phyloP scores from a whole-genome alignment of 37 sponge, comb jelly and placozoan genomes.

The Cliona cf. orientalis region DNA sequence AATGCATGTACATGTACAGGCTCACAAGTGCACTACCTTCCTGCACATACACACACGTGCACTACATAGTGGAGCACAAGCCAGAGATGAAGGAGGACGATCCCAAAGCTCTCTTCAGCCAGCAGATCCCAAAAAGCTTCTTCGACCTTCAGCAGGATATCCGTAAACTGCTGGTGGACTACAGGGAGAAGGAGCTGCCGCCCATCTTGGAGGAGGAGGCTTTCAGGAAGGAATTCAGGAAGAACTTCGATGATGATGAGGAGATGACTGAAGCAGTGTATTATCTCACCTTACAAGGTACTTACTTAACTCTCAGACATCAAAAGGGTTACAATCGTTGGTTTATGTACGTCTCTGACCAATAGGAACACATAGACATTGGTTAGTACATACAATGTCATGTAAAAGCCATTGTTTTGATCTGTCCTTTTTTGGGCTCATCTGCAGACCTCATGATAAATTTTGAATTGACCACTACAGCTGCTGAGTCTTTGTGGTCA shows the following conservation, averaged over 20 bases:
- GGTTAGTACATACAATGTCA: too few species aligned
- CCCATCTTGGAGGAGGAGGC: slow-evolving; percentile 41
- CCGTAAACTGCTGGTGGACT: not conserved
- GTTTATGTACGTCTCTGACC: too few species aligned
- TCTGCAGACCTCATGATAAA: too few species aligned
- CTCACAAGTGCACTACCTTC: too few species aligned
- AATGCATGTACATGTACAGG: too few species aligned
- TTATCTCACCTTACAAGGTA: slow-evolving; percentile 63
- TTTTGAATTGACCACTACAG: too few species aligned
- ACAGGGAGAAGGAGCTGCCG: not conserved
- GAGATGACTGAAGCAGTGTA: slow-evolving; percentile 66
- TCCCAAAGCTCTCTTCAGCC: slow-evolving; percentile 50
- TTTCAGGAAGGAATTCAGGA: not conserved
- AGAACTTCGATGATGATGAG: slow-evolving; percentile 24
- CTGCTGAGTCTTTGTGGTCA: too few species aligned
- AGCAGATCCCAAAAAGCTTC: slow-evolving; percentile 60
- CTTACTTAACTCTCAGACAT: too few species aligned
- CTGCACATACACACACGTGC: not conserved
- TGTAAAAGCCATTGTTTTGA: too few species aligned
- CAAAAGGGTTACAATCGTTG: too few species aligned
- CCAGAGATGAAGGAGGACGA: slow-evolving; percentile 19
- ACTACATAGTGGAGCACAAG: slow-evolving; percentile 33
- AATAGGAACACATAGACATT: too few species aligned
- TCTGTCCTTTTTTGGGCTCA: too few species aligned
- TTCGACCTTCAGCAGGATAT: slow-evolving; percentile 44